Percentiles rank a stretch among this genome's conserved stretches.
Conservation (phyloP, 2,113 vertebrate species). For the Bettongia penicillata region DNA sequence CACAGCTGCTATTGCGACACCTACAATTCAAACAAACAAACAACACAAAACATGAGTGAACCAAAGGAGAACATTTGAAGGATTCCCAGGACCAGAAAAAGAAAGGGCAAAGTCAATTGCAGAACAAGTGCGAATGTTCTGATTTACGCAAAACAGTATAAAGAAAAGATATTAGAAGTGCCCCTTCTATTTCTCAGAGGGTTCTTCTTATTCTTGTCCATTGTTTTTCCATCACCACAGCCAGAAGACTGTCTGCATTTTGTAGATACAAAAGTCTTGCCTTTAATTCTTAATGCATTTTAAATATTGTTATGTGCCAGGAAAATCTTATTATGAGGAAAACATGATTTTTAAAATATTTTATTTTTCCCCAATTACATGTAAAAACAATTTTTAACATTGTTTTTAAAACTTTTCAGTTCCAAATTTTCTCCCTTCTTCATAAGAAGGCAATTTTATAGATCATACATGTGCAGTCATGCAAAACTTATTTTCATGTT, state of each 20-base stretch:
- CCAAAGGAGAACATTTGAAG: slow-evolving; percentile 1
- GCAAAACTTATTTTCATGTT: neutral
- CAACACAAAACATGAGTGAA: slow-evolving; percentile 72
- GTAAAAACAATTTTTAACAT: no score
- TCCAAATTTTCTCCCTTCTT: no score
- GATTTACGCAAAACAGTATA: neutral
- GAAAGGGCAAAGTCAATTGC: neutral
- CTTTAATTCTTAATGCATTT: neutral
- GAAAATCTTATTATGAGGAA: no score
- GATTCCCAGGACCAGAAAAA: neutral
- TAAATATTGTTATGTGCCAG: neutral
- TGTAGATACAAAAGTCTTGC: neutral
- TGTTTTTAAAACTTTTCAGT: no score
- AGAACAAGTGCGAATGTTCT: neutral
- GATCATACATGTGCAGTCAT: neutral
- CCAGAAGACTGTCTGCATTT: neutral
- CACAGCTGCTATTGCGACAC: slow-evolving; percentile 80
- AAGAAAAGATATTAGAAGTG: neutral
- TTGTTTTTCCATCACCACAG: neutral
- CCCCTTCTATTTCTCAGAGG: neutral
- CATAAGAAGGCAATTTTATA: neutral
- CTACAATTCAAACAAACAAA: slow-evolving; percentile 74
- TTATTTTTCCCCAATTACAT: no score
- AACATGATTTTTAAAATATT: no score
- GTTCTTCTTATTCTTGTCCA: neutral